These are phyloP conservation scores for Oncorhynchus tshawytscha DNA, from an alignment of 2,113 vertebrate genomes.

Conservation along the genomic window DNA sequence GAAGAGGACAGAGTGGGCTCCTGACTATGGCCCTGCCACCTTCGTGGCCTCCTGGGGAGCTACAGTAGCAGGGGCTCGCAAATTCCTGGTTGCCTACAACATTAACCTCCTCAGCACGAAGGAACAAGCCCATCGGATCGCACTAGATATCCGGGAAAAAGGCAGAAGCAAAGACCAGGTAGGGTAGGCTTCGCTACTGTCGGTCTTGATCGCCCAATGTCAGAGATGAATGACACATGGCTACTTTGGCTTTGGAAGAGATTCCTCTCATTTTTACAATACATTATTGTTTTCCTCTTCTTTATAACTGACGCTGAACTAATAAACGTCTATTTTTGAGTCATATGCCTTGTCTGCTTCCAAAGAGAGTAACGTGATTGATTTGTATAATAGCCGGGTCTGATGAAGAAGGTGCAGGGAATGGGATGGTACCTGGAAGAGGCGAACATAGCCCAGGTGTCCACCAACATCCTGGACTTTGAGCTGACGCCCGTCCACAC, in stretches of 20 bases:
- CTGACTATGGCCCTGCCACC: conserved; percentile 85
- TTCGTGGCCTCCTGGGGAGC: conserved; percentile 91
- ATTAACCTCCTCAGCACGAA: conserved; percentile 91
- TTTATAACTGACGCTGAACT: not conserved
- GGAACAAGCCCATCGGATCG: conserved; percentile 91
- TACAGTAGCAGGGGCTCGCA: conserved; percentile 87
- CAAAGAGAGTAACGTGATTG: not conserved
- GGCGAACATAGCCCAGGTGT: conserved; percentile 89
- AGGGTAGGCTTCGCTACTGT: not conserved
- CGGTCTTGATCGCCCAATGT: too few relatives aligned
- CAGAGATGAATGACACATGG: too few relatives aligned
- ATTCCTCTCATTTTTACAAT: not conserved
- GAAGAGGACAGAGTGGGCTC: conserved; percentile 78
- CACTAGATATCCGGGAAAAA: conserved; percentile 89
- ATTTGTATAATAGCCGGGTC: conserved; percentile 77
- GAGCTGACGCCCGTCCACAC: conserved; percentile 81
- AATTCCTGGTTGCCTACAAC: conserved; percentile 91
- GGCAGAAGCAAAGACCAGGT: conserved; percentile 84
- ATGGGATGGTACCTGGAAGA: conserved; percentile 95
- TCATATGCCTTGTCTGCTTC: too few relatives aligned
- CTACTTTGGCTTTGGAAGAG: not conserved
- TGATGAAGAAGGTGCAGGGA: conserved; percentile 86
- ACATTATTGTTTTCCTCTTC: not conserved
- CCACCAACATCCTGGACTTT: conserved; percentile 90
- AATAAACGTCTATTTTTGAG: not conserved